Percentiles rank a stretch among this genome's conserved stretches.
Evolutionary conservation across 2,797 vertebrate species (phyloP).

Genomic region (Neopelma chrysocephalum): DNA sequence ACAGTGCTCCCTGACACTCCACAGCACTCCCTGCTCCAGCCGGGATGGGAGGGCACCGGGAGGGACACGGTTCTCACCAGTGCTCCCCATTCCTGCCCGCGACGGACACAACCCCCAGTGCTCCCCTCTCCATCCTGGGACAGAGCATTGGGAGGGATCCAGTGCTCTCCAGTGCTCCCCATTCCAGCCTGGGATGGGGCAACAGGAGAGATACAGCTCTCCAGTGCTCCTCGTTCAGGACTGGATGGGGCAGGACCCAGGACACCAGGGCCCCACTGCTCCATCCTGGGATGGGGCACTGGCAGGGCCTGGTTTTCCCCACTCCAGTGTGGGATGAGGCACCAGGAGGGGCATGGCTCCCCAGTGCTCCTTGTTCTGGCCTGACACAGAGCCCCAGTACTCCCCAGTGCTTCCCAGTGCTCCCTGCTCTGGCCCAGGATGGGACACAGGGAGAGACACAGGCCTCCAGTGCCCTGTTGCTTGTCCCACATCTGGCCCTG

Average conservation of each 20-base stretch:
- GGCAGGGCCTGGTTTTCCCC: too few relatives aligned
- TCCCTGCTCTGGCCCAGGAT: not conserved
- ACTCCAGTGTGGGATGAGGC: not conserved
- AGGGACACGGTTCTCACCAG: not conserved
- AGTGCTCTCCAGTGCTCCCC: not conserved
- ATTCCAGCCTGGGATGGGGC: not conserved
- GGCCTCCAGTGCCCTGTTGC: fast-evolving
- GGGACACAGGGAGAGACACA: fast-evolving
- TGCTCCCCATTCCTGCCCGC: not conserved
- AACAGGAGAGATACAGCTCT: fast-evolving
- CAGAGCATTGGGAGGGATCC: not conserved
- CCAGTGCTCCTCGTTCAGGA: not conserved
- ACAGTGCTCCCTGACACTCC: too few relatives aligned
- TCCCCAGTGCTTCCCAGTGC: not conserved
- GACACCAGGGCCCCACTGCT: not conserved
- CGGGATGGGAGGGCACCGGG: not conserved
- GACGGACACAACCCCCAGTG: not conserved
- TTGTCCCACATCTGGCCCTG: not conserved
- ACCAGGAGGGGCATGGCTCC: not conserved
- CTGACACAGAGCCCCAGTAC: too few relatives aligned
- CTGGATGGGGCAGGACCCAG: too few relatives aligned
- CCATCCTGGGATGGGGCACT: not conserved
- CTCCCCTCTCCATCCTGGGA: not conserved
- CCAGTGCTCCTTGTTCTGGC: not conserved
- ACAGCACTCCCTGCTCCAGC: not conserved